Base-by-base conservation (phyloP, 2,888 invertebrate genomes). In the Lasioglossum marginatum region DNA sequence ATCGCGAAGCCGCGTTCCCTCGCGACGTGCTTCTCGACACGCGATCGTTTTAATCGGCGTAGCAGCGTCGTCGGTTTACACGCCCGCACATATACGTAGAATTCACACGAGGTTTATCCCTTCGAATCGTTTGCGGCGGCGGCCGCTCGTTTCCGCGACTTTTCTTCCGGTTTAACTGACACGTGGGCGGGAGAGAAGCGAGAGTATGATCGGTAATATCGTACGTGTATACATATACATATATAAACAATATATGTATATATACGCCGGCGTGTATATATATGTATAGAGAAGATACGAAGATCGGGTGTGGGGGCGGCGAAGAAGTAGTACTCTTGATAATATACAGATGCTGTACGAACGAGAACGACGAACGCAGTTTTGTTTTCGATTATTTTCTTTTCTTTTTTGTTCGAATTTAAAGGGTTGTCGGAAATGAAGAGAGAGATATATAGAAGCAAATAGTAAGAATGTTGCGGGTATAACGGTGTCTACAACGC, bases 401-500 rank as follows among this genome's bases (percentile, higher is more conserved):
- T 85, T 87, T 81, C 74, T 87, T 87, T 52, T 23, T 86, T 85
- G 78, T 72, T 77, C 79, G 78, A 86, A 87, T 86, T 77, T 74
- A 87, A 80, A 74, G 87, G 82, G 14, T 63, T 31, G 82, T 31
- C 27, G 23, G 73, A 91, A 91, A 90, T 88, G 74, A 93, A 90
- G 91, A 92, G 48, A 92, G 31, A 72, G 34, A 48, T 63, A 63
- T 88, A 89, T 89, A 91, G 87, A 93, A 93, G 91, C 91, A 93
- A 93, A 92, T 90, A 90, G 90, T 92, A 94, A 95, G 94, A 94
- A 94, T 95, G 93, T 94, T 94, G 94, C 94, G 94, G 94, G 93
- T 94, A 89, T 87, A 94, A 95, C 94, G 94, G 95, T 94, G 94
- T 94, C 95, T 95, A 95, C 93, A 95, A 95, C 95, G 95, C 95